These are phyloP conservation scores for Rhagonycha fulva DNA, from an alignment of 2,888 invertebrate genomes.

Conservation along the genomic window DNA sequence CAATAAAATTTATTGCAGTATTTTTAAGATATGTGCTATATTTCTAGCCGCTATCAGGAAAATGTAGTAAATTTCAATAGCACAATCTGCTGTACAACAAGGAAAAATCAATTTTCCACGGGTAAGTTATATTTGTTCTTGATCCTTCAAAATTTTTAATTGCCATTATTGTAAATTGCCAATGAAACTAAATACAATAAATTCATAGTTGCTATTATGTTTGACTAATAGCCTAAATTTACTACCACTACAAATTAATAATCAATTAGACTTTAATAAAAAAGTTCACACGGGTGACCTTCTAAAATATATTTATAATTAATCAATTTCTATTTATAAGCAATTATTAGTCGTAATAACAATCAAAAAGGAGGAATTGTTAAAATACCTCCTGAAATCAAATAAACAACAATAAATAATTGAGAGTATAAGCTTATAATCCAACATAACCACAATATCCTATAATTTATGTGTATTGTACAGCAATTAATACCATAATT, in stretches of 20 bases:
- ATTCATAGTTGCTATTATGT: neutral
- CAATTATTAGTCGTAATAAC: constrained; percentile 15
- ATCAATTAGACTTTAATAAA: neutral
- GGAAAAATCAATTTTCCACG: neutral
- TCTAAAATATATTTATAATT: constrained; percentile 16
- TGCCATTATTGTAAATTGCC: neutral
- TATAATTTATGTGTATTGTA: constrained; percentile 20
- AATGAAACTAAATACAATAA: neutral
- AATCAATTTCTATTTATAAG: constrained; percentile 27
- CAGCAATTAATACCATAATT: constrained; percentile 24
- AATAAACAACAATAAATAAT: constrained; percentile 9
- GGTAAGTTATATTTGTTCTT: neutral
- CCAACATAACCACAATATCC: constrained; percentile 22
- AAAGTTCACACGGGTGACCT: constrained; percentile 14
- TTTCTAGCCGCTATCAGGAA: too few relatives aligned
- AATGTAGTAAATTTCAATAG: too few relatives aligned
- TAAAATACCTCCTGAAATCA: constrained; percentile 6
- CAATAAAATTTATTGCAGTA: too few relatives aligned
- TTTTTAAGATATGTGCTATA: too few relatives aligned
- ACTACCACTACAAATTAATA: neutral
- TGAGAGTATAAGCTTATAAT: neutral
- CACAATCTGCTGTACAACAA: too few relatives aligned
- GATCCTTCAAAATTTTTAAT: neutral
- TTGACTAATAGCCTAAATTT: neutral
- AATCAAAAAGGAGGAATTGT: constrained; percentile 16